These are phyloP conservation scores for Drosophila putrida DNA, from an alignment of 2,888 invertebrate species.

Conservation along the genomic window DNA sequence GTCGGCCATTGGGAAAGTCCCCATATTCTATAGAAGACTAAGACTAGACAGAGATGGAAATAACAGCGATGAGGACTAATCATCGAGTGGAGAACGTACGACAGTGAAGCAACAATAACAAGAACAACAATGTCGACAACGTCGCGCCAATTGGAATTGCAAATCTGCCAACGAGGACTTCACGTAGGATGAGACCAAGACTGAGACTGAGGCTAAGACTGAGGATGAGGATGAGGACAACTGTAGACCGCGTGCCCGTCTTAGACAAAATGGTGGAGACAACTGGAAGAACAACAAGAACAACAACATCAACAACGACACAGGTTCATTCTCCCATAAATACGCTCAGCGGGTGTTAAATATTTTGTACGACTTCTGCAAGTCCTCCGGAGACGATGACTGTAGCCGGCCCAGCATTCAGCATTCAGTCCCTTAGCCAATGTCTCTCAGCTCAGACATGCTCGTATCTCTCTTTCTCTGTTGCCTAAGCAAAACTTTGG, in stretches of 20 bases:
- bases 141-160: constrained; percentile 80
- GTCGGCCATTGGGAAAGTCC: constrained; percentile 65
- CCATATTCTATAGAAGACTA: neutral
- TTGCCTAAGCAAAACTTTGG: constrained; percentile 66
- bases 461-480: constrained; percentile 45
- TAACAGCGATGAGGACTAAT: constrained; percentile 50
- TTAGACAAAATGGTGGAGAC: constrained; percentile 75
- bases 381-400: constrained; percentile 64
- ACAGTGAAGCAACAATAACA: constrained; percentile 23
- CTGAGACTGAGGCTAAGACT: constrained; percentile 7
- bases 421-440: constrained; percentile 17
- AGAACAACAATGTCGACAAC: constrained; percentile 46
- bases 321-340: constrained; percentile 85
- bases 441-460: constrained; percentile 45
- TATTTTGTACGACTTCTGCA: constrained; percentile 79
- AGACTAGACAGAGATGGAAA: constrained; percentile 52
- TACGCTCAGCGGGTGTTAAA: constrained; percentile 83
- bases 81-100: constrained; percentile 42
- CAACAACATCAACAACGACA: constrained; percentile 54
- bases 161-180: constrained; percentile 58
- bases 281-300: constrained; percentile 15
- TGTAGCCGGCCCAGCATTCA: constrained; percentile 22
- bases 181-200: constrained; percentile 1
- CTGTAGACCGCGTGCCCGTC: constrained; percentile 44
- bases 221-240: constrained; percentile 2